Evolutionary conservation across 1,140 invertebrate species (phyloP).

Genomic region (Scaptomyza montana): DNA sequence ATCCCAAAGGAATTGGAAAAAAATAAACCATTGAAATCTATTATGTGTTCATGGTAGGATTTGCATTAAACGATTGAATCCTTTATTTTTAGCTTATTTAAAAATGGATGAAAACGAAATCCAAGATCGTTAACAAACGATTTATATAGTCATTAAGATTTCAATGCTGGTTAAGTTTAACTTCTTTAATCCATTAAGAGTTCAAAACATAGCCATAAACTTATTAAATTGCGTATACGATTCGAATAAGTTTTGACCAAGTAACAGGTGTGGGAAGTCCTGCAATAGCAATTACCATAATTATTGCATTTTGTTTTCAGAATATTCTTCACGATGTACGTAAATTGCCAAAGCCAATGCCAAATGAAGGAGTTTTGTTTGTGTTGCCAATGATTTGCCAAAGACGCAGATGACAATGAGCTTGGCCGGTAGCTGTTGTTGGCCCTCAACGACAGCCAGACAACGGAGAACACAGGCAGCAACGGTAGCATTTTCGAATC

Average conservation of each 20-base stretch:
- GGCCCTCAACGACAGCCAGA: conserved; percentile 43
- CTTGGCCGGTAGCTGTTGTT: conserved; percentile 14
- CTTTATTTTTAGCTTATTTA: too few species aligned
- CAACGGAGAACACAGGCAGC: conserved; percentile 4
- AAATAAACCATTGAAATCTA: too few species aligned
- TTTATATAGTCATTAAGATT: too few species aligned
- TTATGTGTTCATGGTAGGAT: too few species aligned
- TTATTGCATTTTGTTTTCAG: conserved; percentile 12
- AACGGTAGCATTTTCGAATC: conserved; percentile 23
- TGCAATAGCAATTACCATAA: conserved; percentile 10
- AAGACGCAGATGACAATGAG: conserved; percentile 72
- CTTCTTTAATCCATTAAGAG: not conserved
- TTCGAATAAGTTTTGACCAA: not conserved
- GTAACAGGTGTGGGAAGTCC: conserved; percentile 21
- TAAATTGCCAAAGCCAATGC: conserved; percentile 42
- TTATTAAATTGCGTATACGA: too few species aligned
- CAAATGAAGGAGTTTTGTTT: conserved; percentile 11
- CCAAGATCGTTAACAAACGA: too few species aligned
- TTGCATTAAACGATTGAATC: too few species aligned
- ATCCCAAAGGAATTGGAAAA: too few species aligned
- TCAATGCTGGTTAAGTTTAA: too few species aligned
- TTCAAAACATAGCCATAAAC: too few species aligned
- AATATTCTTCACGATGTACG: conserved; percentile 26
- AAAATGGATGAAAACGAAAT: too few species aligned
- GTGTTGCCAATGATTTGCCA: conserved; percentile 53